Evolutionary conservation across 2,888 invertebrate genomes (phyloP), one percentile per base, ranked within the genome.

Genomic region (Harpalus rubripes): DNA sequence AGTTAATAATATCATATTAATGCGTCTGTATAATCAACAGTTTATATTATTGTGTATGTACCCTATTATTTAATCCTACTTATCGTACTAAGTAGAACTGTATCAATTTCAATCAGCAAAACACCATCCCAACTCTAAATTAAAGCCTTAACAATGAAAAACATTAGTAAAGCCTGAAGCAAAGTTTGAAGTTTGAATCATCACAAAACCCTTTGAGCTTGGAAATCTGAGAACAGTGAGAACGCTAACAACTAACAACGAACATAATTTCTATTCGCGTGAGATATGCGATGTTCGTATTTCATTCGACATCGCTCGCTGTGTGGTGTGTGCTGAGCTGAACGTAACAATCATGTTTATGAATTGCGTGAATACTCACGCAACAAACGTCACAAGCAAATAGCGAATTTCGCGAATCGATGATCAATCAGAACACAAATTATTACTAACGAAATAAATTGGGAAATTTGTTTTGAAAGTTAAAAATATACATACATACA

Each of bases 251-350:
- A 65, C 65, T 65, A 65, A 65, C 65, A 65, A 65, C n/a, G 10
- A 68, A 68, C 39, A 68, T 68, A 68, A 68, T 68, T 68, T 68
- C 39, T 15, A 68, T 68, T 68, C 32, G 68, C 68, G 68, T 68
- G 68, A 26, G 6, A 39, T 68, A 68, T 32, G 68, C 39, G 39
- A 63, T 39, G 68, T 26, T 32, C 15, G 12, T n/a, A 68, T 26
- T 16, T 32, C 39, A 39, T 52, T 52, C 44, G 44, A 12, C 44
- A 52, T 8, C 44, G 5, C 44, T n/a, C n/a, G n/a, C n/a, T n/a
- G n/a, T n/a, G n/a, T n/a, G n/a, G n/a, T 8, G 44, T 52, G 44
- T 2, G 44, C 44, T 12, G 44, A 15, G 39, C 26, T 68, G 68
- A 39, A 15, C 68, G 39, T 68, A 68, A 68, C 68, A 68, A 68